These are phyloP conservation scores for Panopea generosa DNA, from an alignment of 2,888 invertebrate species.

Conservation along the genomic window DNA sequence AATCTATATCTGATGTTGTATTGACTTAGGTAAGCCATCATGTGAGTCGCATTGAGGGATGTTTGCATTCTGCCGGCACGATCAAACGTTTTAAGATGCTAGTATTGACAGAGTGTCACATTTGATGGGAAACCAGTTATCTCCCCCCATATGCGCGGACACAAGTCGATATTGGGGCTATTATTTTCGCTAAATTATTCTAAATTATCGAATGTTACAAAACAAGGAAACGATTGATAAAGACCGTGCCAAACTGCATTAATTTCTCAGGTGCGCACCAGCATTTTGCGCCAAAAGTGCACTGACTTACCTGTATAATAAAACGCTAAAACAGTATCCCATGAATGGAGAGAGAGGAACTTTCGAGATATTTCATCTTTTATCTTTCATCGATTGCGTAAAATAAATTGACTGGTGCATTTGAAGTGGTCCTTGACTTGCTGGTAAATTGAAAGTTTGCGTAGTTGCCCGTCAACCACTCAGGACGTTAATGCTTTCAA, in stretches of 20 bases:
- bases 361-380: conserved; percentile 30
- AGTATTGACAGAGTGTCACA: conserved; percentile 33
- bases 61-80: conserved; percentile 42
- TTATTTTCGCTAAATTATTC: conserved; percentile 29
- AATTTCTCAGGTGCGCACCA: not conserved
- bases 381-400: conserved; percentile 42
- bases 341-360: conserved; percentile 16
- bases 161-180: conserved; percentile 23
- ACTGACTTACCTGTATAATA: too few species aligned
- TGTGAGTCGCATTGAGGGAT: conserved; percentile 32
- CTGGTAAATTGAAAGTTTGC: conserved; percentile 53
- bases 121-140: conserved; percentile 39
- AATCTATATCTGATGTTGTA: conserved; percentile 48
- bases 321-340: conserved; percentile 18
- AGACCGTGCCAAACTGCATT: too few species aligned
- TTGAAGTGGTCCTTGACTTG: conserved; percentile 46
- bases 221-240: conserved; percentile 16
- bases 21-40: conserved; percentile 39
- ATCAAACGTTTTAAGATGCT: conserved; percentile 54
- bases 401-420: conserved; percentile 50
- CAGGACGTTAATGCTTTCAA: conserved; percentile 27
- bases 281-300: too few species aligned
- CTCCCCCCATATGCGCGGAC: conserved; percentile 27
- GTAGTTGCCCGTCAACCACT: conserved; percentile 31
- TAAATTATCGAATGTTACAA: conserved; percentile 28